These are phyloP conservation scores for Eupristina koningsbergeri DNA, from an alignment of 1,140 invertebrate genomes.

Conservation along the genomic window DNA sequence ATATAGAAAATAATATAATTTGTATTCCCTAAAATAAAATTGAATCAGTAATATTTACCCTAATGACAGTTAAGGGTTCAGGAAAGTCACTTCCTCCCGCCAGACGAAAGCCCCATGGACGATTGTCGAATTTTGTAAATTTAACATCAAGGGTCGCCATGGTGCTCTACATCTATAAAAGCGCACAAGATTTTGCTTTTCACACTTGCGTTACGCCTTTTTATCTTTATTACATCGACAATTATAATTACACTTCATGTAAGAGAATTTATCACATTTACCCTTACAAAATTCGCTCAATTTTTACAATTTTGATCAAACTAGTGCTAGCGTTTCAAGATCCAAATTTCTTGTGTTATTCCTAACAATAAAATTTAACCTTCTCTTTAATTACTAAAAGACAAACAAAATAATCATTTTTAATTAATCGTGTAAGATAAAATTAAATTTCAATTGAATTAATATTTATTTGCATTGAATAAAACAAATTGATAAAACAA, in stretches of 20 bases:
- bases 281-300: too few relatives aligned
- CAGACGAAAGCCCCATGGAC: conserved; percentile 91
- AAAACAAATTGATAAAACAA: too few relatives aligned
- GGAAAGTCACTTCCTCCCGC: conserved; percentile 88
- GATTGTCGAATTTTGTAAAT: conserved; percentile 78
- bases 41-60: conserved; percentile 76
- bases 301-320: neutral
- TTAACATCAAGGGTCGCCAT: conserved; percentile 72
- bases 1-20: neutral
- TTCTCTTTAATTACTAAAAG: too few relatives aligned
- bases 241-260: conserved; percentile 20
- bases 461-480: too few relatives aligned
- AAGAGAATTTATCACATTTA: neutral
- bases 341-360: neutral
- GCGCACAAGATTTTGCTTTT: conserved; percentile 1
- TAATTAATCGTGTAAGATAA: too few relatives aligned
- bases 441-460: too few relatives aligned
- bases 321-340: neutral
- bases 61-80: conserved; percentile 85
- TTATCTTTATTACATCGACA: neutral
- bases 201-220: too few relatives aligned
- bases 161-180: conserved; percentile 69
- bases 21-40: neutral
- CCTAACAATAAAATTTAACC: too few relatives aligned
- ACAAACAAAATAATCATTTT: neutral